phyloP scores from a whole-genome alignment of 2,113 vertebrate species.

The Elephas maximus region DNA sequence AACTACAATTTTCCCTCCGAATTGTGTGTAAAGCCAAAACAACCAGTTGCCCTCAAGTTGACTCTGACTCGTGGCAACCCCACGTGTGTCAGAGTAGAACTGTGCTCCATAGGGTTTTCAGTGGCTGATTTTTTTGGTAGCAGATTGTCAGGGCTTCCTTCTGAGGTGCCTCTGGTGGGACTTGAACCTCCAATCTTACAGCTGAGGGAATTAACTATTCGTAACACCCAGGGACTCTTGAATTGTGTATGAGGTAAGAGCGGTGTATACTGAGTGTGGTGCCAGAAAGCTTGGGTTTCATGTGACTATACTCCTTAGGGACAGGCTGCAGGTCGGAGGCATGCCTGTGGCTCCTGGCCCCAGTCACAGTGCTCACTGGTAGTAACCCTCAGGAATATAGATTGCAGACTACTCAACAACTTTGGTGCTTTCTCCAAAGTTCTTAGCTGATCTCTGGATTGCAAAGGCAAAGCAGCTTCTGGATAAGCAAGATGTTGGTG shows the following conservation, averaged over 20 bases:
- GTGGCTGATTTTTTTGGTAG: neutral
- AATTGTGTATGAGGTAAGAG: neutral
- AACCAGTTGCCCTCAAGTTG: neutral
- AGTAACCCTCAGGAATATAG: neutral
- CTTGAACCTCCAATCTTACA: neutral
- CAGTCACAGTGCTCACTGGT: too few species aligned
- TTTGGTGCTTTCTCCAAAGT: neutral
- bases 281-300: neutral
- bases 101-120: neutral
- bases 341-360: too few species aligned
- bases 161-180: neutral
- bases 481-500: neutral
- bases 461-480: neutral
- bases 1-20: rapidly evolving
- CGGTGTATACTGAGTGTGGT: rapidly evolving
- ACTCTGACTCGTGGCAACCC: neutral
- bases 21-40: neutral
- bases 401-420: neutral
- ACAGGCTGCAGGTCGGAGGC: neutral
- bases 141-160: neutral
- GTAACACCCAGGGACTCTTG: neutral
- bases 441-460: neutral
- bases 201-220: neutral
- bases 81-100: neutral
- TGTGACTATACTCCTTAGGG: neutral